These are phyloP conservation scores for Conus betulinus DNA, from an alignment of 1,140 invertebrate species.

Conservation along the genomic window DNA sequence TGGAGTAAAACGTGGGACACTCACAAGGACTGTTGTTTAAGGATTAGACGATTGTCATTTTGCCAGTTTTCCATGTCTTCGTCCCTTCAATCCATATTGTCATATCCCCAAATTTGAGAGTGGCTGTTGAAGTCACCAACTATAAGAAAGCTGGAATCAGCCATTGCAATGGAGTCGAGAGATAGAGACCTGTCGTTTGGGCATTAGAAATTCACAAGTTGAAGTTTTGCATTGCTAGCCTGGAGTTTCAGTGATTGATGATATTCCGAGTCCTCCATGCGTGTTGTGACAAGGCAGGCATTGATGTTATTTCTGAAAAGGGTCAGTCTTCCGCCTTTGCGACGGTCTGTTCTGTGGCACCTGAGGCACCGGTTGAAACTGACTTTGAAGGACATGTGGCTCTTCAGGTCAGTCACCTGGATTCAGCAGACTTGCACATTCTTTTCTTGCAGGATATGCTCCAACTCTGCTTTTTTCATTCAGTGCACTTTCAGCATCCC, in stretches of 20 bases:
- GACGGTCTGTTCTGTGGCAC: not conserved
- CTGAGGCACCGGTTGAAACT: too few relatives aligned
- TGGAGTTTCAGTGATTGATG: not conserved
- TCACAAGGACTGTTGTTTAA: conserved; percentile 8
- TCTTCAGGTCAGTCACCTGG: conserved; percentile 20
- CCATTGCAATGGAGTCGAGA: not conserved
- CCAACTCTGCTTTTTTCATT: not conserved
- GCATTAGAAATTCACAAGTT: conserved; percentile 15
- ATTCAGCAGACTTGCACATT: conserved; percentile 22
- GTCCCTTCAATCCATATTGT: not conserved
- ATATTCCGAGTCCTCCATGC: not conserved
- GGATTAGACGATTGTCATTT: conserved; percentile 17
- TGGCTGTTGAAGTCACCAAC: not conserved
- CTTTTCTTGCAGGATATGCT: not conserved
- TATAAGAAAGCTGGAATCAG: not conserved
- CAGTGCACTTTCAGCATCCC: not conserved
- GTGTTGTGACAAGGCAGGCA: too few relatives aligned
- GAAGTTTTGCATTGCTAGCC: not conserved
- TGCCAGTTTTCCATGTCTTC: conserved; percentile 17
- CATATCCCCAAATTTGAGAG: not conserved
- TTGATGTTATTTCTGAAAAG: conserved; percentile 1
- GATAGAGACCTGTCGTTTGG: conserved; percentile 14
- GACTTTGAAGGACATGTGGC: not conserved
- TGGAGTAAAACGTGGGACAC: conserved; percentile 38
- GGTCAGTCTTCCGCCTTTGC: too few relatives aligned